These are phyloP conservation scores for Brevipalpus yothersi DNA, from an alignment of 1,140 invertebrate genomes.

Conservation along the genomic window DNA sequence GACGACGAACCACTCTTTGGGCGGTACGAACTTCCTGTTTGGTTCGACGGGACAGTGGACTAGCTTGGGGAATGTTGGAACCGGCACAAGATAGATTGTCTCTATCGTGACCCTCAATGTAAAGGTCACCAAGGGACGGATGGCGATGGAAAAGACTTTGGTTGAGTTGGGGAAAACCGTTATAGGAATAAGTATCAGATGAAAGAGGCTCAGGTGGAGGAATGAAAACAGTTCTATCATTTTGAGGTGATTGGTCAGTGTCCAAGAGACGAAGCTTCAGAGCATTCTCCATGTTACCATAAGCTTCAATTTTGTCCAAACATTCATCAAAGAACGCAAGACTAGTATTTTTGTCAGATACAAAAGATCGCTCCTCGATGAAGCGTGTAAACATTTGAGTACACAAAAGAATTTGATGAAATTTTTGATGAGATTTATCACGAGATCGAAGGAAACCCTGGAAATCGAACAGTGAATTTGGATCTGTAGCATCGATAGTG, in stretches of 20 bases:
- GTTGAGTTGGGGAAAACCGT: slow-evolving; percentile 27
- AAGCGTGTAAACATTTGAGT: slow-evolving; percentile 97
- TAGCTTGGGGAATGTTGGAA: slow-evolving; percentile 16
- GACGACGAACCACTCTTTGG: slow-evolving; percentile 56
- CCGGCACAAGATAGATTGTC: not conserved
- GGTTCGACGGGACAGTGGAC: slow-evolving; percentile 68
- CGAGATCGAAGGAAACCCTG: slow-evolving; percentile 32
- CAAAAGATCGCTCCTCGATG: slow-evolving; percentile 94
- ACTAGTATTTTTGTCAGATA: slow-evolving; percentile 74
- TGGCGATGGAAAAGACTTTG: slow-evolving; percentile 26
- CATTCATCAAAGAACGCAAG: slow-evolving; percentile 97
- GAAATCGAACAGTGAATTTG: slow-evolving; percentile 78
- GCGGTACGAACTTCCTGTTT: slow-evolving; percentile 82
- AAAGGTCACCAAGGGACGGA: not conserved
- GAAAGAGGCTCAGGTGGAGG: slow-evolving; percentile 57
- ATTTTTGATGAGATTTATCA: slow-evolving; percentile 65
- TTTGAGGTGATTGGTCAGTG: slow-evolving; percentile 39
- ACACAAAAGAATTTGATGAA: slow-evolving; percentile 61
- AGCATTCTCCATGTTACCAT: slow-evolving; percentile 25
- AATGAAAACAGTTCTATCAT: slow-evolving; percentile 82
- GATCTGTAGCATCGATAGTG: slow-evolving; percentile 74
- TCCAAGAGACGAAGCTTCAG: slow-evolving; percentile 33
- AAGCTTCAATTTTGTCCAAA: slow-evolving; percentile 37
- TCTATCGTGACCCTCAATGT: not conserved
- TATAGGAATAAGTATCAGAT: slow-evolving; percentile 18